Percentiles rank a stretch among this genome's conserved stretches.
Conservation (phyloP, 2,888 invertebrate genomes). For the Drosophila nr. fundita region DNA sequence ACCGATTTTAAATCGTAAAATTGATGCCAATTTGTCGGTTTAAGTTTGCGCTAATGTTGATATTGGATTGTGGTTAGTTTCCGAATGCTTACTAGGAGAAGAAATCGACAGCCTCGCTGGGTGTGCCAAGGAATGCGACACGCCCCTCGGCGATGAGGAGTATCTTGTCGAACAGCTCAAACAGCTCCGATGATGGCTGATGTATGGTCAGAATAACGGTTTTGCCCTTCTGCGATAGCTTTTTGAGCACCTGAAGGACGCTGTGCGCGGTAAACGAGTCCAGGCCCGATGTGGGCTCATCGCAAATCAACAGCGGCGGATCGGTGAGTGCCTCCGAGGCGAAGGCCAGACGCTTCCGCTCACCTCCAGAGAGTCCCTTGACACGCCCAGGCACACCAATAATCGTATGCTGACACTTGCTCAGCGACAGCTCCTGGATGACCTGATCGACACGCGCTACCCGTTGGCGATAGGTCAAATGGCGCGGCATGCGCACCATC, state of each 20-base stretch:
- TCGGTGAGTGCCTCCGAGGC: constrained; percentile 98
- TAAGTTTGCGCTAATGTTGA: not conserved
- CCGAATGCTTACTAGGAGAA: constrained; percentile 88
- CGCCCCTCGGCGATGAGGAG: constrained; percentile 96
- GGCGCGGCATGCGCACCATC: constrained; percentile 92
- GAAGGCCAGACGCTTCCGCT: constrained; percentile 97
- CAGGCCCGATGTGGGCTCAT: constrained; percentile 98
- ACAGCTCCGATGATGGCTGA: constrained; percentile 97
- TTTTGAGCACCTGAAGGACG: constrained; percentile 93
- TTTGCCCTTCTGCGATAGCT: constrained; percentile 92
- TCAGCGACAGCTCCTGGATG: constrained; percentile 93
- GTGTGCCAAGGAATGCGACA: constrained; percentile 94
- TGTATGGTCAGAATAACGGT: constrained; percentile 97
- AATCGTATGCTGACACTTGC: constrained; percentile 94
- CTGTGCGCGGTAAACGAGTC: constrained; percentile 99
- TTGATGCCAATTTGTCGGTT: not conserved
- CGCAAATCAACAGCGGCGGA: constrained; percentile 97
- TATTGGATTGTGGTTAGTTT: not conserved
- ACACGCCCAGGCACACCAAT: constrained; percentile 95
- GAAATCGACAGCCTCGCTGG: constrained; percentile 91
- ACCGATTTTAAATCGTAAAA: not conserved
- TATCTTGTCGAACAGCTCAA: constrained; percentile 94
- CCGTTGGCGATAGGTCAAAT: constrained; percentile 90
- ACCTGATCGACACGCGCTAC: constrained; percentile 94
- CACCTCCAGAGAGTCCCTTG: constrained; percentile 98